Conservation (phyloP, 2,888 invertebrate genomes). For the Pogonocherus hispidulus region DNA sequence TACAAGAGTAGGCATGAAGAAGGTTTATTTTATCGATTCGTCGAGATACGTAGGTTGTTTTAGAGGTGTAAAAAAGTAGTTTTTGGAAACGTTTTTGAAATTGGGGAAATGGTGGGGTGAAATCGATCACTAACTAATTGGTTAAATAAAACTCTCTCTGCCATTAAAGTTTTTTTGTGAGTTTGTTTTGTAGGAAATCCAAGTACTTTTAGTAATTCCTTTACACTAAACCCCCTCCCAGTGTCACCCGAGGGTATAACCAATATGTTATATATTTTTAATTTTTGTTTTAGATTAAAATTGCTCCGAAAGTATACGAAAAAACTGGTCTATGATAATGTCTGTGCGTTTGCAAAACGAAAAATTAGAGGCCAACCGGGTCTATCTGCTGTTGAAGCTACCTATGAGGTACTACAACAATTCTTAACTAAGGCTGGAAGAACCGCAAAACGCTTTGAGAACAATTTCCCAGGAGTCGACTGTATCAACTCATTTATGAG, state of each 20-base stretch:
- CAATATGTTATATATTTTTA: too few species aligned
- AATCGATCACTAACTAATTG: too few species aligned
- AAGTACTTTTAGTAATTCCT: too few species aligned
- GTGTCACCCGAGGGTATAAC: too few species aligned
- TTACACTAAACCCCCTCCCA: too few species aligned
- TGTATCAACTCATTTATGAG: slow-evolving; percentile 38
- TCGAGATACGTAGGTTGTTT: too few species aligned
- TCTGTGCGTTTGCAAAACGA: slow-evolving; percentile 25
- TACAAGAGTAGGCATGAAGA: slow-evolving; percentile 31
- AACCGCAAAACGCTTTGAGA: slow-evolving; percentile 30
- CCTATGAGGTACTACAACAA: slow-evolving; percentile 25
- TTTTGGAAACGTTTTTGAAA: too few species aligned
- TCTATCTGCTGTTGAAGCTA: slow-evolving; percentile 34
- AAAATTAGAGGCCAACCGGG: slow-evolving; percentile 34
- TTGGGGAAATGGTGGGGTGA: too few species aligned
- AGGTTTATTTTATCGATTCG: slow-evolving; percentile 33
- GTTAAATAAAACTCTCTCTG: too few species aligned
- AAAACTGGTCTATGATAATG: slow-evolving; percentile 20
- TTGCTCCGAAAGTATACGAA: not conserved
- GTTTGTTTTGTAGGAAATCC: too few species aligned
- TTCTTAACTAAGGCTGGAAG: slow-evolving; percentile 22
- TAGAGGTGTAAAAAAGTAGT: too few species aligned
- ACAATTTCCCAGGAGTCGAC: slow-evolving; percentile 39
- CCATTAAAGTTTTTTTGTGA: too few species aligned
- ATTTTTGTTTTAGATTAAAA: slow-evolving; percentile 3